Conservation (phyloP, 2,113 vertebrate genomes). For the Anolis sagrei region DNA sequence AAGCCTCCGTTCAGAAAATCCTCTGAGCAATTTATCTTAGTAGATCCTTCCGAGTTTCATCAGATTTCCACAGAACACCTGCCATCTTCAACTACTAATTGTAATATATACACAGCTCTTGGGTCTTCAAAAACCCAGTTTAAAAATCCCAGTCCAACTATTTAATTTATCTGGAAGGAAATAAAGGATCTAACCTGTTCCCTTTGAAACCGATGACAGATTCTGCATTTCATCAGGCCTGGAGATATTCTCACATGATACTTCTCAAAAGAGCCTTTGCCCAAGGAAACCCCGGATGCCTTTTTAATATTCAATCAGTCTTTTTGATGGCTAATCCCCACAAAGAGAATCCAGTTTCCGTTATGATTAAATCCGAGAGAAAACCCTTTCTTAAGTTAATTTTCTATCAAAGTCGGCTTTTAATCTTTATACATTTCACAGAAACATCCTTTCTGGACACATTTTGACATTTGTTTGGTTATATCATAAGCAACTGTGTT, state of each 20-base stretch:
- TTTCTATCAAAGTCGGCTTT: slow-evolving; percentile 45
- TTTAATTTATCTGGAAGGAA: slow-evolving; percentile 68
- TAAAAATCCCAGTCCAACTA: background rate
- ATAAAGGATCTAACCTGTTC: slow-evolving; percentile 55
- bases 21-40: slow-evolving; percentile 28
- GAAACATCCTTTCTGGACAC: slow-evolving; percentile 55
- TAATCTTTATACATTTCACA: slow-evolving; percentile 43
- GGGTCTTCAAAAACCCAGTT: background rate
- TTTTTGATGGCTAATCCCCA: slow-evolving; percentile 56
- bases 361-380: slow-evolving; percentile 47
- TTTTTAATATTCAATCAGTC: slow-evolving; percentile 68
- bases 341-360: slow-evolving; percentile 64
- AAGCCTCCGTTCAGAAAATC: slow-evolving; percentile 18
- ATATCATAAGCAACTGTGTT: background rate
- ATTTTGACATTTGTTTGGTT: background rate
- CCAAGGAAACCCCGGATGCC: slow-evolving; percentile 55
- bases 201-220: slow-evolving; percentile 40
- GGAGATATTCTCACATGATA: slow-evolving; percentile 33
- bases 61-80: background rate
- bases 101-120: background rate
- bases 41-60: background rate
- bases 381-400: slow-evolving; percentile 41
- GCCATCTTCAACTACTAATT: background rate
- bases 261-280: slow-evolving; percentile 63
- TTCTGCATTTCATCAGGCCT: slow-evolving; percentile 29